phyloP scores from a whole-genome alignment of 2,888 invertebrate species.

The Metallyticus violacea region DNA sequence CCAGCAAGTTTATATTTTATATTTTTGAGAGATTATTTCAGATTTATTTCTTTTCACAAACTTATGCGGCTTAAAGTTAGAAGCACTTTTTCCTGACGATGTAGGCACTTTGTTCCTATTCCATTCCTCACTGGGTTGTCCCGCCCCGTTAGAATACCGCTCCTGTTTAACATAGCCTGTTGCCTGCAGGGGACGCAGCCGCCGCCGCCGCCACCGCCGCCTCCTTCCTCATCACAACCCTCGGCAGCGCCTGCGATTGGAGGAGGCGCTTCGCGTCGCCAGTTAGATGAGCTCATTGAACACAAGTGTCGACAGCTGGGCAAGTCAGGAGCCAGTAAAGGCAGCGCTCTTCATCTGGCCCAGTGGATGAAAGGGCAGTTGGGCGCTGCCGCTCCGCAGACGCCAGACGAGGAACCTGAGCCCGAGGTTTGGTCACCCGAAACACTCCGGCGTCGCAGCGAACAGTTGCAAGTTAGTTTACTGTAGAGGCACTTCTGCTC shows the following conservation, averaged over 20 bases:
- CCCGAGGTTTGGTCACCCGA: constrained; percentile 62
- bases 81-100: no score
- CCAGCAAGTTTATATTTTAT: no score
- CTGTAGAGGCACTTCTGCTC: no score
- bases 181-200: not conserved
- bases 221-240: not conserved
- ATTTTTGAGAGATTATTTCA: no score
- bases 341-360: constrained; percentile 70
- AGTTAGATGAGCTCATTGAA: constrained; percentile 60
- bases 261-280: constrained; percentile 19
- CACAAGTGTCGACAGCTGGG: constrained; percentile 62
- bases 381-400: constrained; percentile 43
- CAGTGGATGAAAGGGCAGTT: constrained; percentile 77
- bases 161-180: not conserved
- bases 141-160: not conserved
- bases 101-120: not conserved
- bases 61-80: no score
- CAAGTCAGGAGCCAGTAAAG: constrained; percentile 63
- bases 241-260: not conserved
- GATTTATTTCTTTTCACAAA: no score
- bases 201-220: not conserved
- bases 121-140: not conserved
- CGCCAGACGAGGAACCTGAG: constrained; percentile 31
- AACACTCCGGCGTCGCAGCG: constrained; percentile 66
- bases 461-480: constrained; percentile 55